These are phyloP conservation scores for Melanotaenia nigrans DNA, from an alignment of 2,797 vertebrate genomes.

Conservation along the genomic window DNA sequence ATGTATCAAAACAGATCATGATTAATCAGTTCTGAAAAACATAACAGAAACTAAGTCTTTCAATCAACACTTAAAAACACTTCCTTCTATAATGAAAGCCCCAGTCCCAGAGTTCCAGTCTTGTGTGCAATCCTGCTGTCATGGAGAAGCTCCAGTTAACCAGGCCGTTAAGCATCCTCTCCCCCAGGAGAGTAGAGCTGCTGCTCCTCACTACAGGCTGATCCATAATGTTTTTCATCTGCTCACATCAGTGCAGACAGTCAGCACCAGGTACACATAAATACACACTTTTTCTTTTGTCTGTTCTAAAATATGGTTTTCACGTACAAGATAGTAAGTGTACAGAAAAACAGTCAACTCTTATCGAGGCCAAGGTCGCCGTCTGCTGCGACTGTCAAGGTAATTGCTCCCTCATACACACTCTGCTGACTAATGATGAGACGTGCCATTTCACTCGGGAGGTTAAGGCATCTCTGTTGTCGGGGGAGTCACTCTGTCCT, in stretches of 20 bases:
- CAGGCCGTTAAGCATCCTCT: constrained; percentile 19
- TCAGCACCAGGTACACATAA: constrained; percentile 15
- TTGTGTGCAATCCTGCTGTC: constrained; percentile 31
- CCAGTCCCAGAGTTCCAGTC: constrained; percentile 12
- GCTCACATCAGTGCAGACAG: constrained; percentile 38
- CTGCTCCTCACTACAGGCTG: constrained; percentile 50
- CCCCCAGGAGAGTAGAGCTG: constrained; percentile 42
- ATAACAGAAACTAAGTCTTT: neutral
- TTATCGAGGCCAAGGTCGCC: constrained; percentile 66
- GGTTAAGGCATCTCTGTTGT: constrained; percentile 19
- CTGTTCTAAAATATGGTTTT: neutral
- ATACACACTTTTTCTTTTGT: neutral
- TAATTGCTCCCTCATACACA: constrained; percentile 54
- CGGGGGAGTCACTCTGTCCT: constrained; percentile 37
- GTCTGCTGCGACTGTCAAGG: constrained; percentile 38
- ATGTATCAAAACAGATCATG: constrained; percentile 14
- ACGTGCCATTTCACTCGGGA: constrained; percentile 36
- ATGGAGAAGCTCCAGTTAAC: constrained; percentile 20
- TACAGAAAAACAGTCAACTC: constrained; percentile 22
- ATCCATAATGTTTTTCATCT: constrained; percentile 50
- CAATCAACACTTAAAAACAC: neutral
- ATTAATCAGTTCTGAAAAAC: constrained; percentile 35
- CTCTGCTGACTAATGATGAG: constrained; percentile 64
- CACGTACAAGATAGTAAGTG: neutral
- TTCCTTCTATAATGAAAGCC: constrained; percentile 23